Evolutionary conservation across 2,113 vertebrate genomes (phyloP), one percentile per base, ranked within the genome.

Genomic region (Cathartes aura): DNA sequence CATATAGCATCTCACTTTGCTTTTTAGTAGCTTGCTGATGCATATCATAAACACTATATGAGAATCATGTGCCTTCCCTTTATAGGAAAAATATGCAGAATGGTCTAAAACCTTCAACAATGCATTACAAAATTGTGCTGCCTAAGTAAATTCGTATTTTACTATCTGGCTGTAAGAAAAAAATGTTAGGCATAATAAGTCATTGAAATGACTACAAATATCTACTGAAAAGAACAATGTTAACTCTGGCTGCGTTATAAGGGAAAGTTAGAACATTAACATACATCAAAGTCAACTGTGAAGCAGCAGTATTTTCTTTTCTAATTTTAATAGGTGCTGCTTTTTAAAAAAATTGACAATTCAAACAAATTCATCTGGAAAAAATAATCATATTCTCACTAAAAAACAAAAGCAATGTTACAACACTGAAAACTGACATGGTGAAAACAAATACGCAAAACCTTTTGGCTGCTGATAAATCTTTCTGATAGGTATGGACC

Each of bases 31-130:
- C 47, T 89, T 87, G 29, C 19, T 83, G 88, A 78, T 82, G 75
- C 52, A 32, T 32, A 18, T 63, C 80, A 95, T 89, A 93, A 93
- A 91, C 50, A 78, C 21, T 67, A 14, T 36, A 56, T 15, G 32
- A 96, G 71, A 90, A 87, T 32, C 68, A 71, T 8, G 32, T 78
- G 38, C 34, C 56, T 63, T 81, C 29, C 30, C 16, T 81, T 87
- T 89, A 81, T 6, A 92, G 38, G 26, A 81, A 92, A 90, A 94
- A 92, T 63, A 90, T 40, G 63, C 68, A 93, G 59, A 96, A 96
- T 71, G 29, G 38, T 47, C 80, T 94, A 91, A 97, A 90, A 67
- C 18, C 18, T 90, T 95, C 86, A 90, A 90, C 55, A 96, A 59
- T 67, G 43, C 29, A 63, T 50, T 94, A 74, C 38, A 70, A 95